A percentile compares a stretch with the other conserved stretches of the same genome.
These are phyloP conservation scores for Neoarius graeffei DNA, from an alignment of 2,113 vertebrate genomes.

Conservation along the genomic window DNA sequence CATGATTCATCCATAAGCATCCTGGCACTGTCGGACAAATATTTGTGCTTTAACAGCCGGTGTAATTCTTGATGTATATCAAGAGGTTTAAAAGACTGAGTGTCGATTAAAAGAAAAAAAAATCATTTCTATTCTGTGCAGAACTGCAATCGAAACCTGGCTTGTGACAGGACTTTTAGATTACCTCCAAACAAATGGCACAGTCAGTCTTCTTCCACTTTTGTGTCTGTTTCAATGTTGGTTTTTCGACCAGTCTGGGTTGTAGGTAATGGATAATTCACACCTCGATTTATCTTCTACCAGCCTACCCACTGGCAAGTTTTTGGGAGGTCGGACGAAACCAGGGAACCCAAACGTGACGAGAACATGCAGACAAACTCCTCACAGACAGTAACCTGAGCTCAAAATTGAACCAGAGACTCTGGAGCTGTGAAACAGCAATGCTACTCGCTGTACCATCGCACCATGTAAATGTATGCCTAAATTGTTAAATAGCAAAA, in stretches of 20 bases:
- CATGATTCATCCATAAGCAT: slow-evolving; percentile 52
- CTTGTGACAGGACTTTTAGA: slow-evolving; percentile 9
- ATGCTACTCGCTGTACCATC: too few relatives aligned
- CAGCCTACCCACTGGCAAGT: not conserved
- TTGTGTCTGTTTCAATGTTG: not conserved
- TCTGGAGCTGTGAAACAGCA: not conserved
- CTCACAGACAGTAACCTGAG: not conserved
- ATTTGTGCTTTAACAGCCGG: slow-evolving; percentile 38
- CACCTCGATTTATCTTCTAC: not conserved
- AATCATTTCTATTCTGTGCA: too few relatives aligned
- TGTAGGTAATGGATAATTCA: not conserved
- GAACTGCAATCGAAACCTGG: too few relatives aligned
- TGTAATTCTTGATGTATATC: slow-evolving; percentile 34
- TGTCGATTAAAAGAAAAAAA: too few relatives aligned
- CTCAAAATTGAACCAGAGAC: not conserved
- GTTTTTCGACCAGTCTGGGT: not conserved
- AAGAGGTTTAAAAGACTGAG: not conserved
- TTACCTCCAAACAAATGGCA: not conserved
- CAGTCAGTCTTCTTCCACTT: not conserved
- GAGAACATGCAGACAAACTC: not conserved
- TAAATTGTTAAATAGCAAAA: too few relatives aligned
- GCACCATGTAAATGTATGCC: too few relatives aligned
- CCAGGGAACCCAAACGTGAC: not conserved
- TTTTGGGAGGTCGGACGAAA: not conserved
- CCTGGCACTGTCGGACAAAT: slow-evolving; percentile 41